phyloP scores from a whole-genome alignment of 2,888 invertebrate genomes.

The Mythimna ferrago region DNA sequence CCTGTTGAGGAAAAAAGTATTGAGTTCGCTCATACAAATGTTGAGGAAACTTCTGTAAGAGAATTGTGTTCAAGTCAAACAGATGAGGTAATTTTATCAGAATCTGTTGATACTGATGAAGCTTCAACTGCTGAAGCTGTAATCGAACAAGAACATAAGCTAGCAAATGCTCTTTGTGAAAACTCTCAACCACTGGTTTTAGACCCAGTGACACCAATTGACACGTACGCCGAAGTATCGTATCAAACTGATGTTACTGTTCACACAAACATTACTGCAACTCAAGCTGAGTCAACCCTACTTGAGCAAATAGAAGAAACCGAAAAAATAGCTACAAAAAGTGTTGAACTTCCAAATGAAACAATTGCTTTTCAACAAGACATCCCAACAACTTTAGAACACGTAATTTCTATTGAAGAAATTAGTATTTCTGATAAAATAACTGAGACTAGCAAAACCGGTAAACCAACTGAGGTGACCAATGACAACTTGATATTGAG shows the following conservation, averaged over 20 bases:
- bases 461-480: no score
- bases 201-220: slow-evolving; percentile 3
- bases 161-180: neutral
- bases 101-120: slow-evolving; percentile 1
- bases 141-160: neutral
- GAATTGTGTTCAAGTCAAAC: neutral
- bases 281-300: neutral
- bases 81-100: slow-evolving; percentile 1
- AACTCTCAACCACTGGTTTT: neutral
- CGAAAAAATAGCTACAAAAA: neutral
- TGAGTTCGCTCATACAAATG: neutral
- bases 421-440: neutral
- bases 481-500: no score
- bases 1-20: slow-evolving; percentile 7
- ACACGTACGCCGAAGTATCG: neutral
- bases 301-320: neutral
- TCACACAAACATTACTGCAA: neutral
- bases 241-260: neutral
- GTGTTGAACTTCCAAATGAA: neutral
- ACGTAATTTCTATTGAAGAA: neutral
- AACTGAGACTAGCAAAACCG: neutral
- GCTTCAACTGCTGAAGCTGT: neutral
- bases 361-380: slow-evolving; percentile 9
- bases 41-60: neutral
- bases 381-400: slow-evolving; percentile 2